These are phyloP conservation scores for Chrysochloris asiatica DNA, from an alignment of 2,113 vertebrate species.

Conservation along the genomic window DNA sequence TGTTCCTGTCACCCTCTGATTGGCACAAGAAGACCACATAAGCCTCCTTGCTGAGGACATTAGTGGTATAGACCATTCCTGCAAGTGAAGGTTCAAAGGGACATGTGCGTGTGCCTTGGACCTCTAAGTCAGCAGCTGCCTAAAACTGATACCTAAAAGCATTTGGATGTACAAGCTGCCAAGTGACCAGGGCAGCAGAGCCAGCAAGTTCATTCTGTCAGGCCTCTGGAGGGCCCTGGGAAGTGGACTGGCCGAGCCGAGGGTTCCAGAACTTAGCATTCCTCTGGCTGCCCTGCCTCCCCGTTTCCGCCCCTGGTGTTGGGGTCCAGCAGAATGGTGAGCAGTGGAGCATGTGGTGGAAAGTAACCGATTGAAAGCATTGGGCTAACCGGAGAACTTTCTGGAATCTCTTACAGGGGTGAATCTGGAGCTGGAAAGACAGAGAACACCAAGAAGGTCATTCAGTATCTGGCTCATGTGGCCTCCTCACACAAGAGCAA, in stretches of 20 bases:
- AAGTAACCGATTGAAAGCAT: not conserved
- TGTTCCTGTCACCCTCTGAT: not conserved
- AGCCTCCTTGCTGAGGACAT: not conserved
- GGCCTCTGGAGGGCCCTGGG: not conserved
- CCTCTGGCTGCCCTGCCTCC: not conserved
- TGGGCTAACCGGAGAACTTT: not conserved
- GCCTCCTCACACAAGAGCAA: conserved; percentile 98
- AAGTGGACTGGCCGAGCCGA: not conserved
- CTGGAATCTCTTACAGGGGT: conserved; percentile 87
- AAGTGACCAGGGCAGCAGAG: conserved; percentile 51
- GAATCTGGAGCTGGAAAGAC: conserved; percentile 99
- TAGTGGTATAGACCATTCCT: conserved; percentile 15
- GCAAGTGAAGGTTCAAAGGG: conserved; percentile 13
- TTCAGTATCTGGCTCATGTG: conserved; percentile 98
- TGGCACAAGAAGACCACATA: too few relatives aligned
- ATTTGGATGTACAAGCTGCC: conserved; percentile 18
- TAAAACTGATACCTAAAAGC: conserved; percentile 47
- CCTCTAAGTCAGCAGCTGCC: conserved; percentile 42
- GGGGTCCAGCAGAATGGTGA: not conserved
- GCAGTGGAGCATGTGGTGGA: rapidly evolving
- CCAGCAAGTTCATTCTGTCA: not conserved
- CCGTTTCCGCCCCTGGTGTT: not conserved
- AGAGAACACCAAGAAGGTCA: conserved; percentile 99
- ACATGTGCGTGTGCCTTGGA: conserved; percentile 58
- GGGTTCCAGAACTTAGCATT: not conserved